Base-by-base conservation (phyloP, 1,140 invertebrate genomes). In the Conus betulinus region DNA sequence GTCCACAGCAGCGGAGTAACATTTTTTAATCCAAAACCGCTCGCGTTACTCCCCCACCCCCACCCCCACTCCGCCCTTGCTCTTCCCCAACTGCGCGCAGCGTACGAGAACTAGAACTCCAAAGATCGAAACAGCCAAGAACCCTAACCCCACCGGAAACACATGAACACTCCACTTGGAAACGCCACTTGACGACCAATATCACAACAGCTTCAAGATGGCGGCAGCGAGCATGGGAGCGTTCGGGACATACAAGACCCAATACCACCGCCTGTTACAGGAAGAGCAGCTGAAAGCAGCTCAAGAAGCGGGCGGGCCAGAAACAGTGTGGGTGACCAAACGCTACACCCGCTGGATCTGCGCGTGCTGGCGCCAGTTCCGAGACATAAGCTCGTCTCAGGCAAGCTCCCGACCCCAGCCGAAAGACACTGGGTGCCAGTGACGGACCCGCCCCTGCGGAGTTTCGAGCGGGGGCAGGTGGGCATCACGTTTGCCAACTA, bases 251-350 rank as follows among this genome's bases (percentile, higher is more conserved):
- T 91, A 91, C 87, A 92, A 93, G 84, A 89, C 91, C 15, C 88
- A 90, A 20, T 93, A 93, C 87, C 91, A 89, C 84, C 88, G 89
- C 85, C 91, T 92, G 88, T 85, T 91, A 79, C 74, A 93, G 78
- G 90, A 91, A 86, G 86, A 71, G 23, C 67, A n/a, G 10, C 67
- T 20, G 89, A 85, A 83, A 87, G 63, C 88, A 90, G 57, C 23
- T 5, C 63, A 57, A n/a, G 87, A 63, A 84, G 52, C 89, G 0
- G 90, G 78, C 85, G 15, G 52, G 20, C 10, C 17, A 6, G 90
- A 93, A 85, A 91, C 91, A n/a, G 92, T 93, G 4, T 95, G 94
- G 94, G 92, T 95, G 25, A 93, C 91, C 0, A 94, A 95, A 88
- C 89, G 94, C 74, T 94, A 94, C 85, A 89, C 63, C 94, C 94